Conservation (phyloP, 2,888 invertebrate species). For the Xanthia togata region DNA sequence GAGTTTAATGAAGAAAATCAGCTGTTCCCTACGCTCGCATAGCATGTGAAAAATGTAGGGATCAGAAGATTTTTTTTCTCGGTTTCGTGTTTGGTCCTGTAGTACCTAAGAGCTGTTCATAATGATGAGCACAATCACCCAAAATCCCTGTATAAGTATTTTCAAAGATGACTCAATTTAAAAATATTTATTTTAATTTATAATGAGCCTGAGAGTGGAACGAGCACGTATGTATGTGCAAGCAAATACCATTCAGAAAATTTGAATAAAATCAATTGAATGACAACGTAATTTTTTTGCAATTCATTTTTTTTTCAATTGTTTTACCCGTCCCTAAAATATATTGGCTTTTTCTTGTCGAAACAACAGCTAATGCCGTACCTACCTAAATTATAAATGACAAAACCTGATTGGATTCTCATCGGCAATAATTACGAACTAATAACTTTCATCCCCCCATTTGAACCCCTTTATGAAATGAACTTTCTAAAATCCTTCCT, state of each 20-base stretch:
- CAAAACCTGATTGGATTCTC: not conserved
- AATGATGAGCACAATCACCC: too few species aligned
- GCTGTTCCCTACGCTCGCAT: too few species aligned
- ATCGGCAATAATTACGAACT: too few species aligned
- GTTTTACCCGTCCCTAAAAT: not conserved
- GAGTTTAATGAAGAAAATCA: too few species aligned
- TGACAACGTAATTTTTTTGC: not conserved
- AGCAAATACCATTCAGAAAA: not conserved
- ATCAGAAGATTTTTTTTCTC: too few species aligned
- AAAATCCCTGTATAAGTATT: not conserved
- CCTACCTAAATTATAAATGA: not conserved
- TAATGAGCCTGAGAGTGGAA: not conserved
- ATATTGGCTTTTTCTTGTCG: not conserved
- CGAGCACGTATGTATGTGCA: not conserved
- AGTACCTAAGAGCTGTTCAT: too few species aligned
- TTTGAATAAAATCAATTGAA: too few species aligned
- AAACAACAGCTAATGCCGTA: not conserved
- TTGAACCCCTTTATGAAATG: too few species aligned
- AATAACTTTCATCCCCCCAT: not conserved
- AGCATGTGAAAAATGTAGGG: too few species aligned
- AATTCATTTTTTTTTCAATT: not conserved
- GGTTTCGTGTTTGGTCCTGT: too few species aligned
- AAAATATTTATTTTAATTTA: constrained; percentile 5
- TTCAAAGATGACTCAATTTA: not conserved
- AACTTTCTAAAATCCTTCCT: too few species aligned